Conservation (phyloP, 2,113 vertebrate species). For the Bothrops jararaca region DNA sequence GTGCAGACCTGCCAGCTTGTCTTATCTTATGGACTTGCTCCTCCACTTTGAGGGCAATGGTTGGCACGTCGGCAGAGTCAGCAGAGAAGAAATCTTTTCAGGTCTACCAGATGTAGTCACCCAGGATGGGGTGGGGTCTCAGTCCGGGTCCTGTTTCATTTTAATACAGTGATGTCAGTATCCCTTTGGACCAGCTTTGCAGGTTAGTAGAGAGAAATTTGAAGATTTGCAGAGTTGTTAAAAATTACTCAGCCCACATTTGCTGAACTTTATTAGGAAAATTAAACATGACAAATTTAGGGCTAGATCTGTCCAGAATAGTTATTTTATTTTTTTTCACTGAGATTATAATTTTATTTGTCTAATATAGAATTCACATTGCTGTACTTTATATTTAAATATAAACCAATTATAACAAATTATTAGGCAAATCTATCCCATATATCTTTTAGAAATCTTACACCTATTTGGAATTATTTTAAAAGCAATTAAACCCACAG, state of each 20-base stretch:
- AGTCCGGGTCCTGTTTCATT: background rate
- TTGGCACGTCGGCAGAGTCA: too few relatives aligned
- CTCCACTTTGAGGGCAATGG: too few relatives aligned
- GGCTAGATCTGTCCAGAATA: background rate
- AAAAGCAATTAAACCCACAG: background rate
- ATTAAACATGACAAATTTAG: background rate
- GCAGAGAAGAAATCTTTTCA: too few relatives aligned
- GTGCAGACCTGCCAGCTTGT: too few relatives aligned
- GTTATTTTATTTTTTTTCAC: too few relatives aligned
- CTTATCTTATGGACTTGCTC: too few relatives aligned
- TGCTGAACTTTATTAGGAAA: background rate
- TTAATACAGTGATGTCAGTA: background rate
- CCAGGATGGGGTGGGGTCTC: background rate
- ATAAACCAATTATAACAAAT: background rate
- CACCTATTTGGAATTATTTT: constrained; percentile 38
- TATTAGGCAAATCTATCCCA: background rate
- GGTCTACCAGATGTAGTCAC: background rate
- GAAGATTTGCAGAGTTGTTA: too few relatives aligned
- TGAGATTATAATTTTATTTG: background rate
- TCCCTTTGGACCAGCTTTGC: background rate
- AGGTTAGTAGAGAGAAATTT: background rate
- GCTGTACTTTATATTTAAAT: background rate
- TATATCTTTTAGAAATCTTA: constrained; percentile 9
- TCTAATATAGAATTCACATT: background rate
- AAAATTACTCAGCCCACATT: too few relatives aligned